Conservation (phyloP, 1,140 invertebrate species). For the Luehdorfia chinensis region DNA sequence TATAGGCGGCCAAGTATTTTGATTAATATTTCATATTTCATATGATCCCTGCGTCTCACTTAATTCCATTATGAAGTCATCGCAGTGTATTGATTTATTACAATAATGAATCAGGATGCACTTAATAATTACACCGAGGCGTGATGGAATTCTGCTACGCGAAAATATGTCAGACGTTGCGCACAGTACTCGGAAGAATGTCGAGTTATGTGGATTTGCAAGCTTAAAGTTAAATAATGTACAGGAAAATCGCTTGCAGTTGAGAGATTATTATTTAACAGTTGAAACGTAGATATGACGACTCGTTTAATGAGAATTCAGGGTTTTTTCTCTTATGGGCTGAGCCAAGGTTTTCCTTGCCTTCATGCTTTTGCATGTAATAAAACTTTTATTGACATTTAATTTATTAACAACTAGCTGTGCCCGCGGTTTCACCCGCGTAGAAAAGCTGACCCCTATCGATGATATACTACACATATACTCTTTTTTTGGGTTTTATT, state of each 20-base stretch:
- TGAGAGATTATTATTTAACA: constrained; percentile 5
- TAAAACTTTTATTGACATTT: too few relatives aligned
- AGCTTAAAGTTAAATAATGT: background rate
- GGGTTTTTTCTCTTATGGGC: too few relatives aligned
- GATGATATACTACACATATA: too few relatives aligned
- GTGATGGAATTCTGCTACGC: constrained; percentile 12
- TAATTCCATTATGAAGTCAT: constrained; percentile 13
- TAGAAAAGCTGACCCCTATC: too few relatives aligned
- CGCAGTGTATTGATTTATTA: constrained; percentile 10
- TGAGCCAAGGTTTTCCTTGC: too few relatives aligned
- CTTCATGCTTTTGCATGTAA: too few relatives aligned
- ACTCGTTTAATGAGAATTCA: too few relatives aligned
- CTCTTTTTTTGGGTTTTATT: too few relatives aligned
- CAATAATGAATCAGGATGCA: constrained; percentile 12
- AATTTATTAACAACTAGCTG: too few relatives aligned
- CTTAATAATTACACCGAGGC: constrained; percentile 8
- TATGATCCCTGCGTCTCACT: background rate
- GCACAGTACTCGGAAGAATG: constrained; percentile 7
- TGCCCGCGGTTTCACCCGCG: too few relatives aligned
- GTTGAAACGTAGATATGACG: too few relatives aligned
- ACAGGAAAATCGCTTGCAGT: background rate
- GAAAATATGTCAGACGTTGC: constrained; percentile 1
- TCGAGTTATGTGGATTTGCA: constrained; percentile 1
- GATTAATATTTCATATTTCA: background rate
- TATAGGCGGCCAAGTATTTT: too few relatives aligned